Percentiles rank a stretch among this genome's conserved stretches.
Evolutionary conservation across 2,888 invertebrate species (phyloP).

Genomic region (Polydrusus cervinus): DNA sequence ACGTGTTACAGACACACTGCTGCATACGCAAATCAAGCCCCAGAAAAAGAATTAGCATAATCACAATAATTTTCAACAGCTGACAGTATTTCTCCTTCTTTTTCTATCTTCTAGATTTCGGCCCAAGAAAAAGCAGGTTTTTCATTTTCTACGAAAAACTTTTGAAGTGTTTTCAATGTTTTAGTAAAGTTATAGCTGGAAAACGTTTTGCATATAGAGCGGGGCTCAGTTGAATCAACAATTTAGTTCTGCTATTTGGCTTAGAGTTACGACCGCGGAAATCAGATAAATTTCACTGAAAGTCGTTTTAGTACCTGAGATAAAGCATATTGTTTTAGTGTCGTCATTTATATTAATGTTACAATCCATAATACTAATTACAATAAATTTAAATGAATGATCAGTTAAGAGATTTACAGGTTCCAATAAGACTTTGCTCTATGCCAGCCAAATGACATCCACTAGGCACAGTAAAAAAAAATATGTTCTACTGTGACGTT

Average conservation of each 20-base stretch:
- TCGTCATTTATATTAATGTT: neutral
- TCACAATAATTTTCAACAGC: conserved; percentile 78
- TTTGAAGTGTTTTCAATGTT: conserved; percentile 71
- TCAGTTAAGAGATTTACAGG: no score
- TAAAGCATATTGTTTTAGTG: conserved; percentile 40
- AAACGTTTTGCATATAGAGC: conserved; percentile 72
- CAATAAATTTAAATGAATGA: neutral
- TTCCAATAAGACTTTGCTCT: no score
- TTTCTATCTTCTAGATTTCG: conserved; percentile 23
- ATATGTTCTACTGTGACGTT: no score
- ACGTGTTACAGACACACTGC: conserved; percentile 57
- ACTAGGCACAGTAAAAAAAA: no score
- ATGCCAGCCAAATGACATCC: no score
- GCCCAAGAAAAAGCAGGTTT: conserved; percentile 21
- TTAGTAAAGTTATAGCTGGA: conserved; percentile 71
- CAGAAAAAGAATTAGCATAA: conserved; percentile 76
- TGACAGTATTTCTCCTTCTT: conserved; percentile 76
- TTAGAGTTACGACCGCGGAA: conserved; percentile 50
- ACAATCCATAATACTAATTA: neutral
- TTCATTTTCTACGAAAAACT: conserved; percentile 66
- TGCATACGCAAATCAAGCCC: conserved; percentile 57
- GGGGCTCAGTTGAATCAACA: conserved; percentile 57
- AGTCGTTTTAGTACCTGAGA: conserved; percentile 46
- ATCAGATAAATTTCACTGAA: conserved; percentile 47
- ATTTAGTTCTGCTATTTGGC: conserved; percentile 47